These are phyloP conservation scores for Peromyscus aztecus DNA, from an alignment of 2,797 vertebrate genomes.

Conservation along the genomic window DNA sequence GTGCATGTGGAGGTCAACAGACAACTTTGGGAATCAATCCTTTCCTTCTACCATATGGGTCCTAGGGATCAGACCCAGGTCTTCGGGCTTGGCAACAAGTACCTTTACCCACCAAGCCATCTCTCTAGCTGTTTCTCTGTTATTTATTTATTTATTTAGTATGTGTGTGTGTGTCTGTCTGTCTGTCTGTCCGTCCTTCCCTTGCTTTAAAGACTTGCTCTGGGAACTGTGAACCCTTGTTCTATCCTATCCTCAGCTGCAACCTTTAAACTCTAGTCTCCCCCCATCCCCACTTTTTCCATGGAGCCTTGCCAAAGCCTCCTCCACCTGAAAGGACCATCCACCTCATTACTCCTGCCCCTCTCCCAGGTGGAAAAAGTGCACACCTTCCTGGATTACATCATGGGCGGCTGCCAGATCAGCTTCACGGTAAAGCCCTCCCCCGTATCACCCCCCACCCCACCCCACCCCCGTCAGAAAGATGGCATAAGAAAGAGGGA, in stretches of 20 bases:
- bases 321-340: not conserved
- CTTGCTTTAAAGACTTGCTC: slow-evolving; percentile 4
- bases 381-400: slow-evolving; percentile 94
- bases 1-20: not conserved
- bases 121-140: not conserved
- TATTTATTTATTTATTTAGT: not conserved
- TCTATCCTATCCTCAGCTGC: not conserved
- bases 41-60: not conserved
- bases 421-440: slow-evolving; percentile 91
- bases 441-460: too few species aligned
- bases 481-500: not conserved
- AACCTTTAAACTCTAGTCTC: slow-evolving; percentile 19
- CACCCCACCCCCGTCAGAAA: not conserved
- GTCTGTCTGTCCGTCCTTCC: not conserved
- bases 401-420: slow-evolving; percentile 95
- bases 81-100: not conserved
- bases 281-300: not conserved
- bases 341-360: not conserved
- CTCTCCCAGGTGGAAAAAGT: slow-evolving; percentile 92
- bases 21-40: not conserved
- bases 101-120: not conserved
- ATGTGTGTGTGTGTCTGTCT: not conserved
- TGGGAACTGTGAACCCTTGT: not conserved
- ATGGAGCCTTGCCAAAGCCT: not conserved
- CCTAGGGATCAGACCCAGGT: not conserved